Evolutionary conservation across 1,140 invertebrate species (phyloP).

Genomic region (Samia ricini): DNA sequence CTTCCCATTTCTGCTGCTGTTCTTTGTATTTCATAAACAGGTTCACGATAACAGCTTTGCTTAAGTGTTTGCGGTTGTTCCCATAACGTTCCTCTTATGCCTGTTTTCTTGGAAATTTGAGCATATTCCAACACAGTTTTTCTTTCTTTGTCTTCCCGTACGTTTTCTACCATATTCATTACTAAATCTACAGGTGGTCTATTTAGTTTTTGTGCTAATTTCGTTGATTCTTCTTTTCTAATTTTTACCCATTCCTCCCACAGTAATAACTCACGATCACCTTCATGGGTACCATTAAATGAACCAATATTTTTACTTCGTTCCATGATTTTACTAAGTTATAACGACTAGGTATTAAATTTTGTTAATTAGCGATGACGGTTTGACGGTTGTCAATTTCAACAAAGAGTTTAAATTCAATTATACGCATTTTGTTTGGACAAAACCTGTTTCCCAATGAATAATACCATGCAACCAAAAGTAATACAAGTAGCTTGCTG

Average conservation of each 20-base stretch:
- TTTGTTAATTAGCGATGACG: too few species aligned
- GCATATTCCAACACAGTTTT: constrained; percentile 56
- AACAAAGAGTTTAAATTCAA: neutral
- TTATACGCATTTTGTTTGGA: neutral
- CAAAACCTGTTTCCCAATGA: neutral
- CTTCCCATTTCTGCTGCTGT: constrained; percentile 44
- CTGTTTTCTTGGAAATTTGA: constrained; percentile 45
- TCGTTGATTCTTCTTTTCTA: constrained; percentile 48
- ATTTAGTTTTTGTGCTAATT: constrained; percentile 34
- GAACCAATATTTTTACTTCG: neutral
- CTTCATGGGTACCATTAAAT: constrained; percentile 23
- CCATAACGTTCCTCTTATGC: constrained; percentile 47
- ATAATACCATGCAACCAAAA: neutral
- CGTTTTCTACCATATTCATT: constrained; percentile 55
- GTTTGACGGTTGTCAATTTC: neutral
- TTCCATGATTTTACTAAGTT: constrained; percentile 15
- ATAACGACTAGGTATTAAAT: neutral
- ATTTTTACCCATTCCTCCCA: constrained; percentile 70
- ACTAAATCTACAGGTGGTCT: constrained; percentile 46
- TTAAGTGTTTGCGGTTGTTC: constrained; percentile 52
- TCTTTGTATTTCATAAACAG: constrained; percentile 44
- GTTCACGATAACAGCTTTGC: constrained; percentile 51
- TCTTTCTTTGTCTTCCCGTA: constrained; percentile 53
- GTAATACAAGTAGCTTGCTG: too few species aligned
- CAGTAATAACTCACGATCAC: constrained; percentile 47